Conservation (phyloP, 1,140 invertebrate genomes). For the Drosophila neocordata region DNA sequence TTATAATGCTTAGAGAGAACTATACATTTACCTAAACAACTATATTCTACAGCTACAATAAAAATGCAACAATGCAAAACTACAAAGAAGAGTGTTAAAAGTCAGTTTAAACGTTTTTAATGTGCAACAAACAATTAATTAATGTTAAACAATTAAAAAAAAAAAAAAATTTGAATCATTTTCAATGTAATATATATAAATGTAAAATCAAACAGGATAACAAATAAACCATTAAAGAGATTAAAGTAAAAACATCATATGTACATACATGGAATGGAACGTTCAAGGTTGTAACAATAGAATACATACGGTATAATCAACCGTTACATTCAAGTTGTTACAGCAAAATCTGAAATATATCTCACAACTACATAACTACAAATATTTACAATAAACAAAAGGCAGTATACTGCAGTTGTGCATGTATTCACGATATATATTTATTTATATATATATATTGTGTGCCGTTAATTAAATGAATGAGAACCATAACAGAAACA, state of each 20-base stretch:
- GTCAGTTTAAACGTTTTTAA: conserved; percentile 39
- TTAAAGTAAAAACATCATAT: not conserved
- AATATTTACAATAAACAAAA: conserved; percentile 9
- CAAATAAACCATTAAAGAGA: not conserved
- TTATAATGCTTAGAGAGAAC: conserved; percentile 31
- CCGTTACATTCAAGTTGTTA: too few species aligned
- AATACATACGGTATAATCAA: too few species aligned
- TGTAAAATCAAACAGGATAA: not conserved
- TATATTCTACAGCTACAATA: conserved; percentile 9
- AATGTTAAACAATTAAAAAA: conserved; percentile 5
- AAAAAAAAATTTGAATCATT: conserved; percentile 11
- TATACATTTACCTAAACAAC: conserved; percentile 20
- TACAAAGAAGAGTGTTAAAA: not conserved
- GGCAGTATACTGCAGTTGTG: not conserved
- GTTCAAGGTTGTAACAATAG: too few species aligned
- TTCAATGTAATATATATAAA: conserved; percentile 10
- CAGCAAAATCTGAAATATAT: too few species aligned
- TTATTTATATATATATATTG: conserved; percentile 8
- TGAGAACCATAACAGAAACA: not conserved
- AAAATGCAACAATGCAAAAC: not conserved
- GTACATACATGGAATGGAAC: not conserved
- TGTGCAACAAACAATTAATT: conserved; percentile 34
- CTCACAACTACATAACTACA: not conserved
- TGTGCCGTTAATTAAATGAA: conserved; percentile 10
- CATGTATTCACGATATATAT: not conserved